A percentile compares a stretch with the other conserved stretches of the same genome.
These are phyloP conservation scores for Limnodromus scolopaceus DNA, from an alignment of 2,797 vertebrate genomes.

Conservation along the genomic window DNA sequence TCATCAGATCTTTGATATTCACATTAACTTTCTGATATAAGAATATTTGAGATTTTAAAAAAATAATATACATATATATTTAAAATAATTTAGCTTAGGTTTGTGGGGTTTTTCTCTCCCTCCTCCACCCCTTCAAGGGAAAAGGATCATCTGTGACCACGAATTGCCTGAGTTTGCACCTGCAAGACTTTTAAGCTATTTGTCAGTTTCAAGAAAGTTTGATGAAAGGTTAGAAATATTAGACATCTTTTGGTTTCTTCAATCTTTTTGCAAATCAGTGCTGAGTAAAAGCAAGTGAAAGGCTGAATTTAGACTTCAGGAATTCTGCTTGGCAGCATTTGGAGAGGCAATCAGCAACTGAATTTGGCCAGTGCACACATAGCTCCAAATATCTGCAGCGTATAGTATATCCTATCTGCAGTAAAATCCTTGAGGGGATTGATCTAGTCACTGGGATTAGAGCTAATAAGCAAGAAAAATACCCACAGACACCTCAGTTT, in stretches of 20 bases:
- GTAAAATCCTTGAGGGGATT: background rate
- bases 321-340: background rate
- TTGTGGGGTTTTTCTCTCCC: rapidly evolving
- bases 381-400: background rate
- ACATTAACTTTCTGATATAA: background rate
- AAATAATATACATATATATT: background rate
- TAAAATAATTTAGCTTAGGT: background rate
- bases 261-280: background rate
- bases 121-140: background rate
- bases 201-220: background rate
- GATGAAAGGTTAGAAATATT: background rate
- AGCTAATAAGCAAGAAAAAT: background rate
- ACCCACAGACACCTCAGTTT: background rate
- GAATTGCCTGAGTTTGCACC: background rate
- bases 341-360: background rate
- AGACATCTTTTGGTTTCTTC: background rate
- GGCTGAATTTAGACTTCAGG: background rate
- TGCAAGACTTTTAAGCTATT: background rate
- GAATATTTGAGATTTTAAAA: background rate
- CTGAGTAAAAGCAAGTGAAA: background rate
- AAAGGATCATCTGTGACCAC: background rate
- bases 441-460: background rate
- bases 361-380: background rate
- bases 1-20: background rate
- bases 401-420: background rate